phyloP scores from a whole-genome alignment of 1,140 invertebrate genomes.

The Phymorhynchus buccinoides region DNA sequence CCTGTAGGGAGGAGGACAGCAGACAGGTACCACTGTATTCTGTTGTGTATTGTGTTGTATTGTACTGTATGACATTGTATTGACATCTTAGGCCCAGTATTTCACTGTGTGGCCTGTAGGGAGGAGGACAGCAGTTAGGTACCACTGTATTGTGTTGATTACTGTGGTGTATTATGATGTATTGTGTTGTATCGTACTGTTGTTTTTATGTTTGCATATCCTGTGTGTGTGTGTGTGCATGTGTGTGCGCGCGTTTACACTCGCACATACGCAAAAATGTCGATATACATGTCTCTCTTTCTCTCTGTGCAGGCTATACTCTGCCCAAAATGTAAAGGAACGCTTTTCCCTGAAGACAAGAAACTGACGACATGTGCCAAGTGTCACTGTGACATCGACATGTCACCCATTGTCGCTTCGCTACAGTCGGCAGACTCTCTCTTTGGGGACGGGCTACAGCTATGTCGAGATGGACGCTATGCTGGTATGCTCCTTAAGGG shows the following conservation, averaged over 20 bases:
- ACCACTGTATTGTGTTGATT: too few species aligned
- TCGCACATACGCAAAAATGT: neutral
- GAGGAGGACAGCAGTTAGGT: too few species aligned
- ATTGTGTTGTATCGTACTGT: conserved; percentile 42
- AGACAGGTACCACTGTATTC: too few species aligned
- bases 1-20: too few species aligned
- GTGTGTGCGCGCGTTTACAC: neutral
- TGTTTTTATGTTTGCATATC: conserved; percentile 53
- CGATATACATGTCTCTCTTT: too few species aligned
- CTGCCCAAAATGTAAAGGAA: conserved; percentile 8
- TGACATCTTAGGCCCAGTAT: too few species aligned
- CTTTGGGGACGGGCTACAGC: neutral
- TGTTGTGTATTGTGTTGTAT: too few species aligned
- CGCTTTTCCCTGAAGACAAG: neutral
- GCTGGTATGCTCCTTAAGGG: neutral
- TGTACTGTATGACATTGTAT: too few species aligned
- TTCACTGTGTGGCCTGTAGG: too few species aligned
- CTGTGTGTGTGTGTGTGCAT: conserved; percentile 1
- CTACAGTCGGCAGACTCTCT: conserved; percentile 11
- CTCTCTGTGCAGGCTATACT: neutral
- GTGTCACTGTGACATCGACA: neutral
- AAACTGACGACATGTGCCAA: neutral
- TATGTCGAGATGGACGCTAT: neutral
- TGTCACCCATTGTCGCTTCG: conserved; percentile 1
- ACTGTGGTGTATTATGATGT: too few species aligned